Evolutionary conservation across 2,888 invertebrate genomes (phyloP).

Genomic region (Arge pagana): DNA sequence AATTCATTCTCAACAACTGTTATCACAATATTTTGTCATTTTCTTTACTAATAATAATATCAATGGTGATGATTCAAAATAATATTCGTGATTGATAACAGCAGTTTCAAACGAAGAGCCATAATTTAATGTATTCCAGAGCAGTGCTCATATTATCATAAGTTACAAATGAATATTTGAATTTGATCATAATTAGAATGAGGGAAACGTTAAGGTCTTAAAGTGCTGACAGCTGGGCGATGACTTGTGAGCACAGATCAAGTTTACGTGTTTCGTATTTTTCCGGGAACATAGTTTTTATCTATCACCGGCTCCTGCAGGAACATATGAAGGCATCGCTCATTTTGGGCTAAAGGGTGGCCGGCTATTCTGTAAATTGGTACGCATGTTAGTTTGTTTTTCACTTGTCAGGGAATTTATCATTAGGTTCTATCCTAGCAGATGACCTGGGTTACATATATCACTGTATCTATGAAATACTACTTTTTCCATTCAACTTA

Average conservation of each 20-base stretch:
- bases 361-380: constrained; percentile 82
- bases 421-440: not conserved
- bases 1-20: too few relatives aligned
- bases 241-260: not conserved
- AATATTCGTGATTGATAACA: constrained; percentile 16
- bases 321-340: constrained; percentile 99
- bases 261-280: constrained; percentile 90
- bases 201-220: constrained; percentile 10
- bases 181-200: not conserved
- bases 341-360: constrained; percentile 98
- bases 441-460: not conserved
- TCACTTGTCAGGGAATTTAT: constrained; percentile 8
- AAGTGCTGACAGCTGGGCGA: constrained; percentile 11
- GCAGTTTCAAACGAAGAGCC: constrained; percentile 7
- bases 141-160: constrained; percentile 2
- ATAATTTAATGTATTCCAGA: constrained; percentile 14
- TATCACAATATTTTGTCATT: constrained; percentile 15
- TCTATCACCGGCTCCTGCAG: constrained; percentile 96
- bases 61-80: constrained; percentile 13
- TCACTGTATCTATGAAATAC: not conserved
- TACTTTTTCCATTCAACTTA: constrained; percentile 58
- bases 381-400: constrained; percentile 8
- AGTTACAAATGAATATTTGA: constrained; percentile 9
- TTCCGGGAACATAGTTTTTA: constrained; percentile 99
- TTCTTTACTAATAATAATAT: constrained; percentile 5